Percentiles rank a stretch among this genome's conserved stretches.
Evolutionary conservation across 2,888 invertebrate species (phyloP).

Genomic region (Hypercompe scribonia): DNA sequence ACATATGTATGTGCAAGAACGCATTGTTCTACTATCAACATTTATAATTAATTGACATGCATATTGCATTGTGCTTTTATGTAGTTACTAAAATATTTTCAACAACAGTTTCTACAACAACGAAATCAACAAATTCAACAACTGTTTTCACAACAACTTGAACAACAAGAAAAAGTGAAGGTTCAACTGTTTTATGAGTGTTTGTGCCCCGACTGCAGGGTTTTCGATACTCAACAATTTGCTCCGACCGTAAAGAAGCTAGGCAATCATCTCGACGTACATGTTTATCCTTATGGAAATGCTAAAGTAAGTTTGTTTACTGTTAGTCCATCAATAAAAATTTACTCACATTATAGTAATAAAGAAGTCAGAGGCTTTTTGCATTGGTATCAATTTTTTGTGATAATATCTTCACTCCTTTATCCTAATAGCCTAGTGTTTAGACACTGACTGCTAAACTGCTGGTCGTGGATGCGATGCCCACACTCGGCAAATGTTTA

Average conservation of each 20-base stretch:
- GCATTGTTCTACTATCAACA: slow-evolving; percentile 4
- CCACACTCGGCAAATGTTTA: no score
- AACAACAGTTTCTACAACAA: background rate
- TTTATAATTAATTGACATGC: slow-evolving; percentile 3
- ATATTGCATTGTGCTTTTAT: slow-evolving; percentile 1
- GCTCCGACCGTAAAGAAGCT: slow-evolving; percentile 87
- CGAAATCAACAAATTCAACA: background rate
- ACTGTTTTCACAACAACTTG: background rate
- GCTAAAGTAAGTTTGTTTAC: slow-evolving; percentile 88
- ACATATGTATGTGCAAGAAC: background rate
- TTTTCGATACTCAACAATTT: slow-evolving; percentile 89
- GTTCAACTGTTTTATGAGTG: slow-evolving; percentile 90
- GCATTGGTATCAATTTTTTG: no score
- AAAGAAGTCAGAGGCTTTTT: no score
- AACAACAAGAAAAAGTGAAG: slow-evolving; percentile 40
- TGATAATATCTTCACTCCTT: no score
- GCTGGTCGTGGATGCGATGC: no score
- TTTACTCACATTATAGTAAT: no score
- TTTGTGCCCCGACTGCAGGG: slow-evolving; percentile 91
- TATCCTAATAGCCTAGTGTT: no score
- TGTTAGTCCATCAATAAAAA: background rate
- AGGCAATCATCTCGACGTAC: slow-evolving; percentile 85
- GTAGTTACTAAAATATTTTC: background rate
- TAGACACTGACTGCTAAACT: no score
- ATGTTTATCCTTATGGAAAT: slow-evolving; percentile 93